These are phyloP conservation scores for Dastarcus helophoroides DNA, from an alignment of 2,888 invertebrate genomes.

Conservation along the genomic window DNA sequence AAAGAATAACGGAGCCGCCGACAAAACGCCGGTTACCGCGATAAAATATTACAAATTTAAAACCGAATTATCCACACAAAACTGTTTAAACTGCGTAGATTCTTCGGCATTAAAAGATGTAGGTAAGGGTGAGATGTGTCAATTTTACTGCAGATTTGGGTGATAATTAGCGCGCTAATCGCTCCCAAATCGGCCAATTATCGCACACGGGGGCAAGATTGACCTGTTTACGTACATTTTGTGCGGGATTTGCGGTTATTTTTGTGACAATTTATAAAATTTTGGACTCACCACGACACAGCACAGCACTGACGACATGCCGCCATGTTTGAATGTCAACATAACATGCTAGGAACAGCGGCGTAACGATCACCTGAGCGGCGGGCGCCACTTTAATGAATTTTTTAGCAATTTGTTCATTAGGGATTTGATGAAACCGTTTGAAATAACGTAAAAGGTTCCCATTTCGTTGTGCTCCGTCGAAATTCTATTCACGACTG, in stretches of 20 bases:
- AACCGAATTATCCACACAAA: too few relatives aligned
- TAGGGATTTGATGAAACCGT: too few relatives aligned
- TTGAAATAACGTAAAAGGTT: too few relatives aligned
- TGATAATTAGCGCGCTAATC: constrained; percentile 1
- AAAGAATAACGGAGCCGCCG: too few relatives aligned
- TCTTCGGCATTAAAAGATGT: constrained; percentile 27
- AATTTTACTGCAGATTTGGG: background rate
- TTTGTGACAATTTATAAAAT: constrained; percentile 13
- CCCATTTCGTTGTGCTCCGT: too few relatives aligned
- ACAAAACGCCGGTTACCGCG: too few relatives aligned
- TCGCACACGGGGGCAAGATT: background rate
- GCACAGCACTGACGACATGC: constrained; percentile 93
- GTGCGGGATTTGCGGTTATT: constrained; percentile 7
- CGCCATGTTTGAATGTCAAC: constrained; percentile 90
- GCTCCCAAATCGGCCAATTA: background rate
- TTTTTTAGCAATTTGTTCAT: too few relatives aligned
- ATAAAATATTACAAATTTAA: too few relatives aligned
- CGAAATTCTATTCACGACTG: too few relatives aligned
- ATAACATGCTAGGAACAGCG: constrained; percentile 35
- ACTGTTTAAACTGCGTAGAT: constrained; percentile 23
- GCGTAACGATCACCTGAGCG: constrained; percentile 11
- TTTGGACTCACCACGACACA: constrained; percentile 83
- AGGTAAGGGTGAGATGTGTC: constrained; percentile 17
- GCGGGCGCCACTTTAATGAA: too few relatives aligned
- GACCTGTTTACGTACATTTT: constrained; percentile 7